phyloP scores from a whole-genome alignment of 2,113 vertebrate genomes.

The Tamias sibiricus region DNA sequence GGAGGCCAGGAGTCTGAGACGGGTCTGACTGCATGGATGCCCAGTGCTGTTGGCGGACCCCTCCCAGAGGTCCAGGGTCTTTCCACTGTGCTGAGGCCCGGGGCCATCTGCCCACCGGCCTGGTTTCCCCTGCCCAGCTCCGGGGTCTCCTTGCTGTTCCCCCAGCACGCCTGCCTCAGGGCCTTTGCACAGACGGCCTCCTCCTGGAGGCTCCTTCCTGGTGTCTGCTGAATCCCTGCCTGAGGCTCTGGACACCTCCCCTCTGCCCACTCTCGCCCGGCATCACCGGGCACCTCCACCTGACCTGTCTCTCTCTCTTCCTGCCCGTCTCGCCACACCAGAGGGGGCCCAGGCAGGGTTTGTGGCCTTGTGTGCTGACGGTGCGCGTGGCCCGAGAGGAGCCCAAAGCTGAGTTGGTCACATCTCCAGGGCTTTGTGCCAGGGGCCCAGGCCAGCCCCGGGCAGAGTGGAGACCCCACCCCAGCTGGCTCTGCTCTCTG shows the following conservation, averaged over 20 bases:
- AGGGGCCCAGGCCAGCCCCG: no score
- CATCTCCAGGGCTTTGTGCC: background rate
- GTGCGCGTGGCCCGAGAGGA: background rate
- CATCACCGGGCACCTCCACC: no score
- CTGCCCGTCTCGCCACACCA: rapidly evolving
- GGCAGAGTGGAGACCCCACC: no score
- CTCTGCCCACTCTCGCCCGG: rapidly evolving
- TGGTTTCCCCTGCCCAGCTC: background rate
- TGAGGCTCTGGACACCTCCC: background rate
- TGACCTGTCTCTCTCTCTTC: rapidly evolving
- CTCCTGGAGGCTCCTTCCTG: rapidly evolving
- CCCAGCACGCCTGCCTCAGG: background rate
- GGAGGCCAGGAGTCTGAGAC: no score
- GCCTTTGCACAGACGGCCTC: background rate
- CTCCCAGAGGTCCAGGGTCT: no score
- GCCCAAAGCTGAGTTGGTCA: rapidly evolving
- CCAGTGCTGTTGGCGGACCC: no score
- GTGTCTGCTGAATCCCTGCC: rapidly evolving
- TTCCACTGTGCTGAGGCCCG: background rate
- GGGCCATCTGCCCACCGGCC: rapidly evolving
- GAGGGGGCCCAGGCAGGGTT: rapidly evolving
- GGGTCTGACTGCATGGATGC: no score
- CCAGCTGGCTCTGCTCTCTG: no score
- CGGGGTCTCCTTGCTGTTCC: rapidly evolving
- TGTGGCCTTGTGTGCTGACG: no score